Base-by-base conservation (phyloP, 2,113 vertebrate genomes). In the Chrysochloris asiatica region DNA sequence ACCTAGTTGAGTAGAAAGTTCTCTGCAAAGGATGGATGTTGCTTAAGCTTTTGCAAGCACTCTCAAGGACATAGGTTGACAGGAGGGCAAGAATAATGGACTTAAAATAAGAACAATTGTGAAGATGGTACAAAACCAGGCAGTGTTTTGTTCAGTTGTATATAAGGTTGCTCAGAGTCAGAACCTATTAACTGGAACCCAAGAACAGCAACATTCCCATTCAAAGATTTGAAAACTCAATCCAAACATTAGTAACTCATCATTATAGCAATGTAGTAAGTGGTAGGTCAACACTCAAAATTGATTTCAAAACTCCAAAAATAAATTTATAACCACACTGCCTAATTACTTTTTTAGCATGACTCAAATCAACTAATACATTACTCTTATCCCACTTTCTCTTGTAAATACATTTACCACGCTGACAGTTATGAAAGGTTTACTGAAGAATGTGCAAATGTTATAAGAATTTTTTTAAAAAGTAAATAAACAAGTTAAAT, bases 181-280 rank as follows among this genome's bases (percentile, higher is more conserved):
- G n/a, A n/a, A n/a, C n/a, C n/a, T n/a, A n/a, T n/a, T n/a, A n/a
- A n/a, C n/a, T n/a, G n/a, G n/a, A n/a, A n/a, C n/a, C 24, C 54
- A 56, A 21, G 4, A 56, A 56, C 54, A 56, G 54, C 17, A 56
- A 56, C 19, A 56, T 21, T 61, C 48, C 65, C 19, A 54, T 61
- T 30, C 45, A 81, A 33, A 90, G 30, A 89, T 84, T 84, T 71
- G 21, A 28, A 93, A 84, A 91, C n/a, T 28, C 56, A 86, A 85
- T 26, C 33, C 33, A 91, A 38, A 43, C 19, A 67, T 47, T 84
- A 81, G 36, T 56, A 69, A 83, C 16, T 83, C 56, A 1, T 24
- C 17, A 80, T 90, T 30, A 79, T 7, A 36, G 75, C 17, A 45
- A 4, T 82, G 2, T 61, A 59, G 4, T 41, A 71, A 54, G n/a